These are phyloP conservation scores for Otus scops DNA, from an alignment of 2,797 vertebrate species.

Conservation along the genomic window DNA sequence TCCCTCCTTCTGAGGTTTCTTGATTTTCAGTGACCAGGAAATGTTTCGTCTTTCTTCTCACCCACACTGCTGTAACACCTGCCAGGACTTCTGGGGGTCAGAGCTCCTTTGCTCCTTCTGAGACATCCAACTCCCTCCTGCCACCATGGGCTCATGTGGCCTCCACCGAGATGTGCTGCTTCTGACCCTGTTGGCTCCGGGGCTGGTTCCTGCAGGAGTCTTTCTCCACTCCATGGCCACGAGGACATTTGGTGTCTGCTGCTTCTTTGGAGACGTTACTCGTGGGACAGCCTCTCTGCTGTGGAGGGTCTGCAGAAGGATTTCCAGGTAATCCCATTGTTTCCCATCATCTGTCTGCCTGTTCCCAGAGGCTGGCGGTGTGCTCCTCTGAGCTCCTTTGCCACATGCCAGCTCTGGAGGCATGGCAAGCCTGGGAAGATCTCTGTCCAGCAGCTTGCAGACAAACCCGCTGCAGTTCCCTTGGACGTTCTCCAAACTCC, in stretches of 20 bases:
- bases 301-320: background rate
- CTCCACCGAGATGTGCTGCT: background rate
- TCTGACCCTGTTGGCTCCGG: background rate
- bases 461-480: background rate
- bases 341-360: background rate
- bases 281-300: background rate
- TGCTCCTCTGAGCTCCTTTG: background rate
- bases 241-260: constrained; percentile 3
- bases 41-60: background rate
- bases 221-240: background rate
- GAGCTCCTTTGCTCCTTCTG: background rate
- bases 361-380: background rate
- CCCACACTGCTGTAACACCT: background rate
- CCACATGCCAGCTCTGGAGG: background rate
- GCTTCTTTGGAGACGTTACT: background rate
- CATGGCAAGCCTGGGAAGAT: background rate
- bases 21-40: background rate
- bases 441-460: fast-evolving
- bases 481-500: background rate
- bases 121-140: background rate
- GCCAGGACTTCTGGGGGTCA: background rate
- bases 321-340: background rate
- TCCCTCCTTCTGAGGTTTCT: background rate
- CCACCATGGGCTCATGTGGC: background rate
- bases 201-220: constrained; percentile 19